phyloP scores from a whole-genome alignment of 1,140 invertebrate species.

The Rhynchophorus ferrugineus region DNA sequence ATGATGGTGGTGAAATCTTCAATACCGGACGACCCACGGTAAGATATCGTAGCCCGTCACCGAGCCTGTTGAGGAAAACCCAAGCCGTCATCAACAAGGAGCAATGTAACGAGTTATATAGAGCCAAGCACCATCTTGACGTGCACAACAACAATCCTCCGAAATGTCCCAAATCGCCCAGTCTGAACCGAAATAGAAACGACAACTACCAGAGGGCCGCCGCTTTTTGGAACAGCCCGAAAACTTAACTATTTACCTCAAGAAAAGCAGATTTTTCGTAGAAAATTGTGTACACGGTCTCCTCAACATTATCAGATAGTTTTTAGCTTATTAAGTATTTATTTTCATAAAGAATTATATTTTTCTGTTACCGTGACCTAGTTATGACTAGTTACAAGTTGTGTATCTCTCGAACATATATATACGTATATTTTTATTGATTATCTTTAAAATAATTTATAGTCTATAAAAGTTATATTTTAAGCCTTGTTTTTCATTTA shows the following conservation, averaged over 20 bases:
- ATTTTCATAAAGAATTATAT: too few relatives aligned
- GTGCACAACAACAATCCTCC: neutral
- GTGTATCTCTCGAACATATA: too few relatives aligned
- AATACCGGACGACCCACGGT: conserved; percentile 15
- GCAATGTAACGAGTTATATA: conserved; percentile 25
- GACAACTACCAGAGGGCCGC: conserved; percentile 34
- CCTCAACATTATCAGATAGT: too few relatives aligned
- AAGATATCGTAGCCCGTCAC: conserved; percentile 29
- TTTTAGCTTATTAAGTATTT: too few relatives aligned
- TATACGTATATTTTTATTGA: too few relatives aligned
- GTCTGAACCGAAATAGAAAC: conserved; percentile 26
- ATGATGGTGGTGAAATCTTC: neutral
- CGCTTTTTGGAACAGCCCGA: conserved; percentile 35
- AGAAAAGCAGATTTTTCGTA: neutral
- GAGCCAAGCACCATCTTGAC: conserved; percentile 10
- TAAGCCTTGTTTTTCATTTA: too few relatives aligned
- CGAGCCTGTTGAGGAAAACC: conserved; percentile 30
- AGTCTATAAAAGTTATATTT: too few relatives aligned
- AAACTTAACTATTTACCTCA: conserved; percentile 22
- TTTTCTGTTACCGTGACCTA: too few relatives aligned
- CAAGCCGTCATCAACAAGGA: conserved; percentile 31
- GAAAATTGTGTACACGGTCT: too few relatives aligned
- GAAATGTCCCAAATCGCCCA: neutral
- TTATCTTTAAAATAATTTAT: too few relatives aligned
- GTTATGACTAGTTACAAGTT: too few relatives aligned